Conservation (phyloP, 2,113 vertebrate genomes). For the Mastomys coucha region DNA sequence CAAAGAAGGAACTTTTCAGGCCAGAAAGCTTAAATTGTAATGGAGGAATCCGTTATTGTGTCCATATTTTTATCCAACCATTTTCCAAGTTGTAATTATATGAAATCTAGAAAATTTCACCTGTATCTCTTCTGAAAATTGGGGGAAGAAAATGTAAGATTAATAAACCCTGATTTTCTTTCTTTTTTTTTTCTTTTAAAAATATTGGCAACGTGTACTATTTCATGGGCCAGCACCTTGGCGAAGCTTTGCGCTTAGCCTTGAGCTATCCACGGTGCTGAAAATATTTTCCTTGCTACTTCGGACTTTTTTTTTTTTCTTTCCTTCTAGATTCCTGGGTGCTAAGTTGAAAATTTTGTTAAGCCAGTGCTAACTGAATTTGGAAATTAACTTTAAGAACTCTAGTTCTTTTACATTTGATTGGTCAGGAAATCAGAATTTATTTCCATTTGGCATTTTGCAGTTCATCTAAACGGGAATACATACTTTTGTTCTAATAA, state of each 20-base stretch:
- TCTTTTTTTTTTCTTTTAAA: background rate
- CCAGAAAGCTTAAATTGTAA: background rate
- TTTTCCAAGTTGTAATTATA: slow-evolving; percentile 36
- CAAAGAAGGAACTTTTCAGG: background rate
- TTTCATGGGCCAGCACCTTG: background rate
- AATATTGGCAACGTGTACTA: slow-evolving; percentile 14
- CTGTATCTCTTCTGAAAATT: slow-evolving; percentile 2
- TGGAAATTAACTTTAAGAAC: slow-evolving; percentile 59
- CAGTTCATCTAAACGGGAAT: background rate
- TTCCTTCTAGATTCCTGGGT: background rate
- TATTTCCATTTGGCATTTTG: background rate
- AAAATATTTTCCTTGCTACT: background rate
- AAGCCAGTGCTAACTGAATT: slow-evolving; percentile 9
- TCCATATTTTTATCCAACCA: background rate
- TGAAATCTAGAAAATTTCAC: slow-evolving; percentile 30
- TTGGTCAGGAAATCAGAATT: background rate
- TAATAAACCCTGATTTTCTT: background rate
- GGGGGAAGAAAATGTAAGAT: slow-evolving; percentile 15
- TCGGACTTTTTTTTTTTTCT: background rate
- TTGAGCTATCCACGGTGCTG: slow-evolving; percentile 82
- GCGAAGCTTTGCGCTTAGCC: accelerated
- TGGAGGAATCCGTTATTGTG: slow-evolving; percentile 5
- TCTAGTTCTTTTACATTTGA: background rate
- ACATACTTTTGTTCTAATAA: background rate
- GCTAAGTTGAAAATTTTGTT: background rate